A percentile compares a stretch with the other conserved stretches of the same genome.
phyloP scores from a whole-genome alignment of 2,113 vertebrate species.

The Tachysurus vachellii region DNA sequence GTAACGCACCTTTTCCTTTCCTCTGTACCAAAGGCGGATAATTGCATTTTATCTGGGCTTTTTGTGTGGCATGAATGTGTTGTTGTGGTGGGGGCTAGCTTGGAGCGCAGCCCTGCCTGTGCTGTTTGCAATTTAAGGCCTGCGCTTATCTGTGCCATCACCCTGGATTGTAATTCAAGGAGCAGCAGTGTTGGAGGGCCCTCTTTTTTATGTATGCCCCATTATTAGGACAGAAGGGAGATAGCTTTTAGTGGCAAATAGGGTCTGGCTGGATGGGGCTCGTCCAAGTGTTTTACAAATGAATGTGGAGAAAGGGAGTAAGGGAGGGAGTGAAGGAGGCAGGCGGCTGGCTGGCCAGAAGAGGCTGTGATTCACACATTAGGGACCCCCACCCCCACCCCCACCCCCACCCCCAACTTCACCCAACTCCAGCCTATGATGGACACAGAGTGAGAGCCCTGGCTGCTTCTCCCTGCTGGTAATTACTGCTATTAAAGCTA shows the following conservation, averaged over 20 bases:
- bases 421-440: conserved; percentile 68
- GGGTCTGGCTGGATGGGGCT: conserved; percentile 71
- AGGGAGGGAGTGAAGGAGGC: conserved; percentile 60
- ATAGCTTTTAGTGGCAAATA: conserved; percentile 77
- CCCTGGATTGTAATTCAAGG: conserved; percentile 79
- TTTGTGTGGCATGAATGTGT: conserved; percentile 58
- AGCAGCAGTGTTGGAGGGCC: conserved; percentile 72
- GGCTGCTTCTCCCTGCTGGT: conserved; percentile 68
- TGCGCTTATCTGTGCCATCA: conserved; percentile 73
- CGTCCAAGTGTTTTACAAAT: conserved; percentile 81
- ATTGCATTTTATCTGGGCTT: conserved; percentile 68
- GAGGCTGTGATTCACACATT: conserved; percentile 73
- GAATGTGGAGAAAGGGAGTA: conserved; percentile 66
- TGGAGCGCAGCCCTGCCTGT: conserved; percentile 56
- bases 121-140: conserved; percentile 72
- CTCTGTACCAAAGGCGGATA: conserved; percentile 63
- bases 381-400: conserved; percentile 43
- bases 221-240: conserved; percentile 71
- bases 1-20: conserved; percentile 64
- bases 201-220: conserved; percentile 67
- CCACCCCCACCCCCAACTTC: conserved; percentile 60
- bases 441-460: conserved; percentile 71
- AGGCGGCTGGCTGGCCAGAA: conserved; percentile 64
- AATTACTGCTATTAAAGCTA: conserved; percentile 77
- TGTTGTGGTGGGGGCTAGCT: conserved; percentile 60